Evolutionary conservation across 2,113 vertebrate species (phyloP), one percentile per base, ranked within the genome.

Genomic region (Limnothrissa miodon): DNA sequence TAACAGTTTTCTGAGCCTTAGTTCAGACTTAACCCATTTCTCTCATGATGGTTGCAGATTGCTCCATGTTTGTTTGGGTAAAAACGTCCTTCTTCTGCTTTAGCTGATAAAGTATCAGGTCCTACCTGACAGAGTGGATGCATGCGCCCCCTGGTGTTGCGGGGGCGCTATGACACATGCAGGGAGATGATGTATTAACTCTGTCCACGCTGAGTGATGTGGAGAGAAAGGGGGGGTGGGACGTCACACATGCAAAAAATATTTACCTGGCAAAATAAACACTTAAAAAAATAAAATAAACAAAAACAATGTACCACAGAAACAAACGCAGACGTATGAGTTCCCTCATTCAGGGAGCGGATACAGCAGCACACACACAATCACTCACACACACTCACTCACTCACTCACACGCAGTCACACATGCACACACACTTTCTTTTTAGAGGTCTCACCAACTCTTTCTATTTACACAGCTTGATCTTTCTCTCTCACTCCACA

Each of bases 1-100:
- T 93, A 93, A 93, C 94, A 94, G 91, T 92, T 91, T 93, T 85
- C 90, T 36, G 3, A 29, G 15, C 66, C n/a, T n/a, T n/a, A n/a
- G n/a, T 74, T 13, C 15, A 74, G 66, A 74, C 66, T 74, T 36
- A 36, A 36, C 29, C 13, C 1, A 93, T 91, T 93, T 90, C 92
- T 88, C 91, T 89, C 88, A 93, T 85, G 42, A 90, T 85, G 88
- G 89, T 93, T 91, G 93, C 92, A 89, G 87, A 91, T 93, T 90
- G 89, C 89, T 88, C 86, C 84, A 90, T 91, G 92, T 44, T 82
- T 78, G 85, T 89, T 88, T 91, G 91, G 91, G 85, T 93, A 93
- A 89, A 90, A 87, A 91, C 91, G n/a, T n/a, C 25, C 66, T 74
- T 74, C 66, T 74, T 74, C 66, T 74, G 66, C 29, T 36, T 74